Evolutionary conservation across 1,140 invertebrate genomes (phyloP), one percentile per base, ranked within the genome.

Genomic region (Physella acuta): DNA sequence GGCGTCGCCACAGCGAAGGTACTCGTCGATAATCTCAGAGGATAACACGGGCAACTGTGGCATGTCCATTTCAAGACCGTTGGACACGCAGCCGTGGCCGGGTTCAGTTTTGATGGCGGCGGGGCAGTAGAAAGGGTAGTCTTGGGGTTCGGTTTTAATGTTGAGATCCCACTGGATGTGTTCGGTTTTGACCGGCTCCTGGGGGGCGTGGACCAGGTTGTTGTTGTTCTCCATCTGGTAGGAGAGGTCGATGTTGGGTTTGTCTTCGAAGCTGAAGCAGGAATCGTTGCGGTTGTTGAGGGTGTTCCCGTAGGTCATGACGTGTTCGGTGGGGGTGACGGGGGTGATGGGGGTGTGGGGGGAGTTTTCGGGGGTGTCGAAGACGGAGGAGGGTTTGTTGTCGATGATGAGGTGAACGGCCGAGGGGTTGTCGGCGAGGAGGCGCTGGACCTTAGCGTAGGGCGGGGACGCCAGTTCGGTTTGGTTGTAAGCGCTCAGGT

Each of bases 281-380:
- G 31, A 4, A 2, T 53, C 62, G 49, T 30, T 3, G 14, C 62
- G 33, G 2, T n/a, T 52, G 3, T 3, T 24, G 4, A 11, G 14
- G 26, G 30, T 26, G 14, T 24, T 8, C n/a, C 30, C 36, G n/a
- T 30, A 3, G 26, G 34, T 11, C 1, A 33, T 11, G 17, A 30
- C 28, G 37, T 52, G 8, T 1, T 52, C 39, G 16, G 39, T 51
- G 1, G 62, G 62, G 30, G 44, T 52, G 26, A 53, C 28, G 0
- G 64, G 53, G 3, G 64, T 67, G 31, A 37, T 37, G 24, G 64
- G 53, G 11, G 44, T 56, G 16, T 67, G 30, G 3, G 66, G 66
- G 0, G 66, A 68, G 56, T 58, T 60, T 24, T 60, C 66, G 4
- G 66, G 66, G 1, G 66, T 68, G 37, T 68, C 66, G 39, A 68